These are phyloP conservation scores for Antechinus stuartii DNA, from an alignment of 2,113 vertebrate species.

Conservation along the genomic window DNA sequence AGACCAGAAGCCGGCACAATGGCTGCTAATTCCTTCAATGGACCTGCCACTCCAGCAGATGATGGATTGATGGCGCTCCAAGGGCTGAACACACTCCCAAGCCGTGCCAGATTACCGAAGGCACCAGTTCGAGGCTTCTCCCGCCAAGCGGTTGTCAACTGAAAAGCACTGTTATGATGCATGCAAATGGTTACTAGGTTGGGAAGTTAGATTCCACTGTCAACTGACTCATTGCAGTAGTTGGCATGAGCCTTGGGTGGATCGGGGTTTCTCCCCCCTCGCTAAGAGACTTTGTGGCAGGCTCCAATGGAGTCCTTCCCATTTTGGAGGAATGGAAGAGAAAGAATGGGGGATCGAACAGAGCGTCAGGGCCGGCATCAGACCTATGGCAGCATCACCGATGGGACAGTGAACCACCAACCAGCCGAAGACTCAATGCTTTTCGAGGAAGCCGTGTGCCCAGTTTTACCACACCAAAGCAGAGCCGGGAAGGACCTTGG, in stretches of 20 bases:
- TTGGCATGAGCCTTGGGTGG: not conserved
- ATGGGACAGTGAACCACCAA: constrained; percentile 40
- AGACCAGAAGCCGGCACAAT: not conserved
- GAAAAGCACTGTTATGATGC: constrained; percentile 52
- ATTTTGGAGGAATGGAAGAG: not conserved
- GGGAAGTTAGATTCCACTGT: constrained; percentile 48
- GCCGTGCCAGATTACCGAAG: constrained; percentile 35
- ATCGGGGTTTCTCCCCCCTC: not conserved
- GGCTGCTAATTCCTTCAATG: constrained; percentile 42
- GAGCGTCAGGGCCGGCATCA: not conserved
- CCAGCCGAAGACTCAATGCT: constrained; percentile 9
- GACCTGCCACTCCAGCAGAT: not conserved
- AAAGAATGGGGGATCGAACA: not conserved
- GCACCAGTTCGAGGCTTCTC: constrained; percentile 54
- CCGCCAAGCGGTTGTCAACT: constrained; percentile 42
- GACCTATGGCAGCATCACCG: constrained; percentile 17
- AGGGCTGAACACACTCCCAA: constrained; percentile 11
- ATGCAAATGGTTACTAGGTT: constrained; percentile 33
- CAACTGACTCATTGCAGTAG: not conserved
- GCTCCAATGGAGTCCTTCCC: not conserved
- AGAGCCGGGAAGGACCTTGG: not conserved
- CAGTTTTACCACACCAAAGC: not conserved
- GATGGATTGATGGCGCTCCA: constrained; percentile 1
- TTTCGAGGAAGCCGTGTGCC: constrained; percentile 23
- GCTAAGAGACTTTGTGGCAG: not conserved